These are phyloP conservation scores for Cecropterus lyciades DNA, from an alignment of 1,140 invertebrate genomes.

Conservation along the genomic window DNA sequence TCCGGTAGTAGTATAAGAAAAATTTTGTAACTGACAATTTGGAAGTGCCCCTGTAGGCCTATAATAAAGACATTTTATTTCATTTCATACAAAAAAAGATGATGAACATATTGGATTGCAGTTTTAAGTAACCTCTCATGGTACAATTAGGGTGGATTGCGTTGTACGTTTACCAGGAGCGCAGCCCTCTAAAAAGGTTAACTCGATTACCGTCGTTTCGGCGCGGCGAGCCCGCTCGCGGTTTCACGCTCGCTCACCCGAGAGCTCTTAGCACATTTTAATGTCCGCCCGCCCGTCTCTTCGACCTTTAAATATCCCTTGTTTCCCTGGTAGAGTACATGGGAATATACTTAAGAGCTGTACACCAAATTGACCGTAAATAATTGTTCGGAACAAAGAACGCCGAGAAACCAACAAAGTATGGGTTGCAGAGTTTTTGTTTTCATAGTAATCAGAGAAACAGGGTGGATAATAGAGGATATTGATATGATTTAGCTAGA, in stretches of 20 bases:
- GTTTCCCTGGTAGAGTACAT: conserved; percentile 19
- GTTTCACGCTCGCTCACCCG: conserved; percentile 40
- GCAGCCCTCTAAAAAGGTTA: conserved; percentile 48
- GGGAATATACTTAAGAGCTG: conserved; percentile 12
- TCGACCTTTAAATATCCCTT: conserved; percentile 35
- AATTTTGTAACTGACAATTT: too few relatives aligned
- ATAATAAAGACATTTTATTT: too few relatives aligned
- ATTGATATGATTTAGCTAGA: too few relatives aligned
- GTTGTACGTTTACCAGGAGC: conserved; percentile 38
- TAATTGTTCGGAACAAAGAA: conserved; percentile 17
- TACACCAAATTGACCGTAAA: conserved; percentile 23
- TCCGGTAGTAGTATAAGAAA: too few relatives aligned
- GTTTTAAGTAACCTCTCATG: not conserved
- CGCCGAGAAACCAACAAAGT: not conserved
- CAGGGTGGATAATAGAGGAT: not conserved
- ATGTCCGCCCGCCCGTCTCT: conserved; percentile 38
- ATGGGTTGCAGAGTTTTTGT: conserved; percentile 10
- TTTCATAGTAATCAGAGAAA: conserved; percentile 1
- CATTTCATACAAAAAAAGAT: too few relatives aligned
- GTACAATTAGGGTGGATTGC: not conserved
- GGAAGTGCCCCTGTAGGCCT: too few relatives aligned
- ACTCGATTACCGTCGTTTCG: conserved; percentile 47
- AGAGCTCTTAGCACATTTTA: conserved; percentile 49
- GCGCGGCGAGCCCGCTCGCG: conserved; percentile 43
- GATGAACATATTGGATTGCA: not conserved